phyloP scores from a whole-genome alignment of 2,888 invertebrate species.

The Helicoverpa assulta region DNA sequence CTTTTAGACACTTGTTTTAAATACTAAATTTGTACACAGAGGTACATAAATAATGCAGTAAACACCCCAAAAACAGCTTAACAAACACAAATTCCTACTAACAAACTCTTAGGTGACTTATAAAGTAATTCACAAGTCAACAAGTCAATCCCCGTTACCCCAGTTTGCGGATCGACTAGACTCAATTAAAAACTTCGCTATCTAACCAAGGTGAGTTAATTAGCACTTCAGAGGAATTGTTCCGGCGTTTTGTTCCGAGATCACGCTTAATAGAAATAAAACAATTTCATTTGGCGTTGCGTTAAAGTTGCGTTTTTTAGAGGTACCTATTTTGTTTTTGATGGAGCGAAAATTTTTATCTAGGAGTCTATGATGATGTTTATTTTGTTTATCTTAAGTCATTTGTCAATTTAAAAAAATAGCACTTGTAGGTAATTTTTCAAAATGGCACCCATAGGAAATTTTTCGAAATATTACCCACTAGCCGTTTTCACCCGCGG shows the following conservation, averaged over 20 bases:
- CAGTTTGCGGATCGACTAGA: constrained; percentile 59
- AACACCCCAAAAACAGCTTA: not conserved
- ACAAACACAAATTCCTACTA: not conserved
- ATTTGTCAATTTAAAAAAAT: too few relatives aligned
- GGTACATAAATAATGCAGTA: not conserved
- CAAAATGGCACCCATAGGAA: too few relatives aligned
- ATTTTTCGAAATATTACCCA: too few relatives aligned
- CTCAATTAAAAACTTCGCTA: constrained; percentile 83
- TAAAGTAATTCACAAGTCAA: constrained; percentile 4
- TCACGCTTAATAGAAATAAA: constrained; percentile 45
- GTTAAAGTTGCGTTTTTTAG: constrained; percentile 24
- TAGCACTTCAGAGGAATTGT: constrained; percentile 69
- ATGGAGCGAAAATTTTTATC: too few relatives aligned
- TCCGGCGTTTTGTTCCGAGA: constrained; percentile 60
- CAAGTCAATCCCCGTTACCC: constrained; percentile 7
- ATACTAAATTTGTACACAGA: not conserved
- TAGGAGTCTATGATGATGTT: not conserved
- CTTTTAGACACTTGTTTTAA: too few relatives aligned
- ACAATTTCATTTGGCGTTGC: constrained; percentile 36
- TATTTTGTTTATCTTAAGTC: not conserved
- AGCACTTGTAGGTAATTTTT: too few relatives aligned
- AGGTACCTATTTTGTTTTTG: too few relatives aligned
- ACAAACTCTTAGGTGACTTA: not conserved
- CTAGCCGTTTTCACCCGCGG: too few relatives aligned
- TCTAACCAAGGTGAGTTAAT: constrained; percentile 76